Evolutionary conservation across 2,113 vertebrate genomes (phyloP).

Genomic region (Xyliphius kryptos): DNA sequence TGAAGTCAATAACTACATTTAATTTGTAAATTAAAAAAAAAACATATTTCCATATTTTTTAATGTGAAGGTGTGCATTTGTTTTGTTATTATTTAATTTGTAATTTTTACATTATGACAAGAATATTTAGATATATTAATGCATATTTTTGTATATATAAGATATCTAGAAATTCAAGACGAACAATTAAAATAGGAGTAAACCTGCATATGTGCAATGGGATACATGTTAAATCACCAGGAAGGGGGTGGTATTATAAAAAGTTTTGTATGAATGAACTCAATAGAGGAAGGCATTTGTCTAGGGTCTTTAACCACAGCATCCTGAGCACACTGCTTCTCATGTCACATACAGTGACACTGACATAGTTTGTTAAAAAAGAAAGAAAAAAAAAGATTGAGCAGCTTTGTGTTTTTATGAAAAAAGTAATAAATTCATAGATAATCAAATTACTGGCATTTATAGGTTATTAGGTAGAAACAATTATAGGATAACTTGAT

Average conservation of each 20-base stretch:
- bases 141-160: too few relatives aligned
- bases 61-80: too few relatives aligned
- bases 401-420: conserved; percentile 15
- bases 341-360: conserved; percentile 31
- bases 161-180: not conserved
- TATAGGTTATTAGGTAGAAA: too few relatives aligned
- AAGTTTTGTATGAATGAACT: conserved; percentile 36
- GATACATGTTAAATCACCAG: conserved; percentile 18
- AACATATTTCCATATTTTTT: too few relatives aligned
- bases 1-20: too few relatives aligned
- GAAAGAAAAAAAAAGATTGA: conserved; percentile 2
- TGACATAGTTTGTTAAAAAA: conserved; percentile 6
- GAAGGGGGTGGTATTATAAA: conserved; percentile 21
- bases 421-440: not conserved
- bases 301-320: conserved; percentile 59
- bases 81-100: too few relatives aligned
- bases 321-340: conserved; percentile 58
- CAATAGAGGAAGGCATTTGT: conserved; percentile 59
- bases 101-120: too few relatives aligned
- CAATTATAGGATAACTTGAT: too few relatives aligned
- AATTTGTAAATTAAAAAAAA: too few relatives aligned
- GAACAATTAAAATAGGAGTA: conserved; percentile 5
- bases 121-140: too few relatives aligned
- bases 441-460: too few relatives aligned
- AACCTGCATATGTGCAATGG: conserved; percentile 2